phyloP scores from a whole-genome alignment of 2,888 invertebrate genomes.

The Anarsia innoxiella region DNA sequence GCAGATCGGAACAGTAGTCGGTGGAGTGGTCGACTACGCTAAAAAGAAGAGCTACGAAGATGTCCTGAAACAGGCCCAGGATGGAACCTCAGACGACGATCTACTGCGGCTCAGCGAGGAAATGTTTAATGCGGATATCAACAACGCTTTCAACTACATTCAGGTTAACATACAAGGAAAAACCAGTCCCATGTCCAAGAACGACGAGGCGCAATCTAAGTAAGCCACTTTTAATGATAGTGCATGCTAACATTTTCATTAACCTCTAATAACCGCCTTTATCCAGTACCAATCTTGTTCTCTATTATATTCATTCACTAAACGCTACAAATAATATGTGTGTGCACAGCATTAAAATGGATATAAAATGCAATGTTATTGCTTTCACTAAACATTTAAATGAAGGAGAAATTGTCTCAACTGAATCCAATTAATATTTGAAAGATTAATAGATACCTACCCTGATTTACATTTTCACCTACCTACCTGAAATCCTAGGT shows the following conservation, averaged over 20 bases:
- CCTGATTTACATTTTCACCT: too few species aligned
- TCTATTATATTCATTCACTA: conserved; percentile 9
- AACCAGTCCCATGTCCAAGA: conserved; percentile 80
- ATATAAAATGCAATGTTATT: too few species aligned
- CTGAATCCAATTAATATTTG: too few species aligned
- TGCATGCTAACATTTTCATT: conserved; percentile 12
- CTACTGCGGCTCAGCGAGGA: conserved; percentile 81
- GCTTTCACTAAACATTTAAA: too few species aligned
- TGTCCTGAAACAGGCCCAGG: conserved; percentile 56
- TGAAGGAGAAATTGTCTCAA: too few species aligned
- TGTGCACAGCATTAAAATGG: not conserved
- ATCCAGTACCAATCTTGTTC: conserved; percentile 6
- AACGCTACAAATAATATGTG: too few species aligned
- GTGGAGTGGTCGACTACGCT: conserved; percentile 66
- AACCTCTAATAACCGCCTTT: conserved; percentile 13
- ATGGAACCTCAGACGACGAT: conserved; percentile 78
- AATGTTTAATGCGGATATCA: conserved; percentile 81
- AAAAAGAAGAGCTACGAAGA: conserved; percentile 69
- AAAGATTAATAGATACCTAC: too few species aligned
- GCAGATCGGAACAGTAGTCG: conserved; percentile 64
- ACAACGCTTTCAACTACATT: conserved; percentile 82
- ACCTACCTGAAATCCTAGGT: too few species aligned
- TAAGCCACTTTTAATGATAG: conserved; percentile 61
- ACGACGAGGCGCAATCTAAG: conserved; percentile 84
- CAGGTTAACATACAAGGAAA: conserved; percentile 83